A percentile compares a stretch with the other conserved stretches of the same genome.
These are phyloP conservation scores for Solea solea DNA, from an alignment of 2,113 vertebrate species.

Conservation along the genomic window DNA sequence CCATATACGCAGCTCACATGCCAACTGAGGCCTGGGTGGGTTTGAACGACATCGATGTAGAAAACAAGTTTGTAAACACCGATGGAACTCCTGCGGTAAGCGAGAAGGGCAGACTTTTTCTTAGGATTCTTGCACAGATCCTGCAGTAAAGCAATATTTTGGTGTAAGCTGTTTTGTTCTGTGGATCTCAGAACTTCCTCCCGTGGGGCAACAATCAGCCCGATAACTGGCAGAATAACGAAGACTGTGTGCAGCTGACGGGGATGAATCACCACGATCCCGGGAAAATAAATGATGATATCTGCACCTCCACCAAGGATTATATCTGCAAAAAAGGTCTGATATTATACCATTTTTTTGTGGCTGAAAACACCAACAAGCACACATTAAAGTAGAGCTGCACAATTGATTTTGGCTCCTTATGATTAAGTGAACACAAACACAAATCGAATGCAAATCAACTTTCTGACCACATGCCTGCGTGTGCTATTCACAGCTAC, in stretches of 20 bases:
- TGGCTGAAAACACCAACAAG: too few relatives aligned
- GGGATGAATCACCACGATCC: slow-evolving; percentile 42
- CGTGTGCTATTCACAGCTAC: too few relatives aligned
- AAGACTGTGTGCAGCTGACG: slow-evolving; percentile 77
- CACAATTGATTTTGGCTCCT: too few relatives aligned
- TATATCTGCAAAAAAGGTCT: slow-evolving; percentile 83
- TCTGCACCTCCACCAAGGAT: slow-evolving; percentile 61
- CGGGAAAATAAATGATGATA: slow-evolving; percentile 75
- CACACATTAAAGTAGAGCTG: too few relatives aligned
- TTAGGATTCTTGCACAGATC: too few relatives aligned
- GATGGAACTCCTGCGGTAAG: slow-evolving; percentile 76
- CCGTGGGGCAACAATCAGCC: slow-evolving; percentile 74
- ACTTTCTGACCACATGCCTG: too few relatives aligned
- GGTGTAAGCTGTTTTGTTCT: slow-evolving; percentile 1
- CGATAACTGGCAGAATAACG: slow-evolving; percentile 76
- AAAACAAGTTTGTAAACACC: slow-evolving; percentile 65
- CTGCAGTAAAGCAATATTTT: not conserved
- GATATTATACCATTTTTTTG: accelerated
- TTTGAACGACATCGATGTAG: slow-evolving; percentile 73
- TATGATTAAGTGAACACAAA: too few relatives aligned
- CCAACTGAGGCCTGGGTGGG: slow-evolving; percentile 75
- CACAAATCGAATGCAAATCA: too few relatives aligned
- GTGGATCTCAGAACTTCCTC: slow-evolving; percentile 64
- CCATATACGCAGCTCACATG: slow-evolving; percentile 75
- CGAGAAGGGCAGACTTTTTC: not conserved